These are phyloP conservation scores for Calliopum simillimum DNA, from an alignment of 2,888 invertebrate species.

Conservation along the genomic window DNA sequence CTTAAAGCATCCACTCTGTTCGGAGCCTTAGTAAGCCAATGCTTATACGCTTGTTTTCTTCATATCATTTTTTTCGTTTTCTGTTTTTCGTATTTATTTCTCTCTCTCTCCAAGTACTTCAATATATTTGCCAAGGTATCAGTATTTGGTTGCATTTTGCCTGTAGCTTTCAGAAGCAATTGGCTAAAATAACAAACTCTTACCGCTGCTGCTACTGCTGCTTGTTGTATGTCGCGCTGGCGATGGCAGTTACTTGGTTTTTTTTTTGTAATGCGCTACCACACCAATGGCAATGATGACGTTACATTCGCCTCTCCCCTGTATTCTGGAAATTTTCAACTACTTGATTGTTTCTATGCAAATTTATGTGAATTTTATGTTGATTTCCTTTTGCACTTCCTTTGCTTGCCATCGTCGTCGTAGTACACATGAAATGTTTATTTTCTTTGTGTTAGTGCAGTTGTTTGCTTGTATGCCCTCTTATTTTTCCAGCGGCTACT, in stretches of 20 bases:
- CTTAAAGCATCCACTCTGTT: too few relatives aligned
- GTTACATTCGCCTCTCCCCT: too few relatives aligned
- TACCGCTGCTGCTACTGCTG: constrained; percentile 9
- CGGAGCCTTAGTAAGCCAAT: too few relatives aligned
- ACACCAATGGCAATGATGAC: too few relatives aligned
- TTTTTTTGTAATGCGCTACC: too few relatives aligned
- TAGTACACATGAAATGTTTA: constrained; percentile 23
- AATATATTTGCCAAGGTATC: constrained; percentile 14
- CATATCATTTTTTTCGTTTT: too few relatives aligned
- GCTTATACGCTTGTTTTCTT: too few relatives aligned
- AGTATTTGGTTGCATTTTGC: constrained; percentile 14
- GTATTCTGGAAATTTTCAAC: too few relatives aligned
- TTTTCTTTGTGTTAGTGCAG: not conserved
- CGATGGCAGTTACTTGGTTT: too few relatives aligned
- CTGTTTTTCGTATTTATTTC: not conserved
- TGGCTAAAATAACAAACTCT: constrained; percentile 24
- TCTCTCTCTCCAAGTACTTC: not conserved
- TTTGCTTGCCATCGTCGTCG: constrained; percentile 17
- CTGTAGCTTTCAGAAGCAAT: constrained; percentile 26
- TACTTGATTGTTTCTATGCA: constrained; percentile 56
- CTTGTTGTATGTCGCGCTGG: too few relatives aligned
- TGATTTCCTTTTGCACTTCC: constrained; percentile 43
- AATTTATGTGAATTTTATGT: constrained; percentile 56
- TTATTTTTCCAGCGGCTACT: constrained; percentile 6
- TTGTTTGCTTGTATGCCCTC: not conserved